Evolutionary conservation across 2,888 invertebrate species (phyloP).

Genomic region (Ellobium chinense): DNA sequence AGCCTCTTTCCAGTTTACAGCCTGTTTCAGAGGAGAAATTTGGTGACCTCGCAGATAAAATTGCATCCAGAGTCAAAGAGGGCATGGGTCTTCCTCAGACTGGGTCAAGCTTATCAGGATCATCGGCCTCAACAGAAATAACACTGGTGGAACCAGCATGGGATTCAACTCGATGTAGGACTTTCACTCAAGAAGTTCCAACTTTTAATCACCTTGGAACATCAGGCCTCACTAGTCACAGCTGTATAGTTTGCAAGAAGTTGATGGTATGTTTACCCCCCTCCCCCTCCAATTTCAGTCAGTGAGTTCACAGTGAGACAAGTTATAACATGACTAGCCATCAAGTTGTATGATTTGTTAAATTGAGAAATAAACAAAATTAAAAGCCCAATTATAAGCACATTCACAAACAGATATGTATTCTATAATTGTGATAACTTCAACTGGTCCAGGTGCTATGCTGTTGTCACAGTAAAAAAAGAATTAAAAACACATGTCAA

Average conservation of each 20-base stretch:
- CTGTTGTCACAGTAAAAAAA: too few species aligned
- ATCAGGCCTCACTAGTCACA: conserved; percentile 44
- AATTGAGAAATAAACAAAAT: too few species aligned
- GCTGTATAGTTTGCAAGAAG: conserved; percentile 25
- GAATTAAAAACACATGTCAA: too few species aligned
- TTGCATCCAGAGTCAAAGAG: conserved; percentile 45
- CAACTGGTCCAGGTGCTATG: too few species aligned
- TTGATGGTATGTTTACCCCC: conserved; percentile 38
- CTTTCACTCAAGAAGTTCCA: conserved; percentile 26
- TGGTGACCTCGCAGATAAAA: conserved; percentile 47
- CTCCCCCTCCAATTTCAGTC: too few species aligned
- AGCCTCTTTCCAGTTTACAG: not conserved
- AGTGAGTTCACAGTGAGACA: too few species aligned
- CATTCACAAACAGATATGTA: too few species aligned
- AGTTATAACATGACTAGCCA: too few species aligned
- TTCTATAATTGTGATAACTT: too few species aligned
- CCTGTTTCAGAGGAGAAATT: conserved; percentile 46
- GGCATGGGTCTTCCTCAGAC: conserved; percentile 31
- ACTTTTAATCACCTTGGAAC: conserved; percentile 11
- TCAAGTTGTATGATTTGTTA: too few species aligned
- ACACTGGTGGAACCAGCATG: not conserved
- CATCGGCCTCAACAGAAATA: not conserved
- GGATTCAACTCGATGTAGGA: conserved; percentile 16
- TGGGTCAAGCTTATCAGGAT: not conserved
- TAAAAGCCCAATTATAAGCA: too few species aligned